These are phyloP conservation scores for Phyto melanocephala DNA, from an alignment of 2,888 invertebrate species.

Conservation along the genomic window DNA sequence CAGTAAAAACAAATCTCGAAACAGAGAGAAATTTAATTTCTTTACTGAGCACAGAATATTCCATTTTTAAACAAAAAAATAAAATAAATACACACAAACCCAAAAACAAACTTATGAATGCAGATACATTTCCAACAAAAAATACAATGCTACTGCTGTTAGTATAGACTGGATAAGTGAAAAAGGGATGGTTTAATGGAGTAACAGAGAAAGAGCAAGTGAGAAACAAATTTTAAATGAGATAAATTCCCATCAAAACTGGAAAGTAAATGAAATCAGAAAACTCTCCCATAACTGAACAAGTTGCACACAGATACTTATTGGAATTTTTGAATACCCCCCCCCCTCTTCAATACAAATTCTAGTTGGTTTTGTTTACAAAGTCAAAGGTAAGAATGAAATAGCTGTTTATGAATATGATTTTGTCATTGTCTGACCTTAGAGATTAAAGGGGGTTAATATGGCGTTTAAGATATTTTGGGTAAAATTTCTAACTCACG, in stretches of 20 bases:
- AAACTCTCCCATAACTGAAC: conserved; percentile 17
- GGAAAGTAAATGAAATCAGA: neutral
- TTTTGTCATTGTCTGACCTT: conserved; percentile 46
- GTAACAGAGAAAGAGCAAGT: neutral
- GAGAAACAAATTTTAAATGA: neutral
- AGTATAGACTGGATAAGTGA: neutral
- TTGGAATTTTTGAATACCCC: conserved; percentile 48
- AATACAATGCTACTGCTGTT: neutral
- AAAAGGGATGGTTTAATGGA: neutral
- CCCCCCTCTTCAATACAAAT: conserved; percentile 10
- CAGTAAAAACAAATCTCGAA: neutral
- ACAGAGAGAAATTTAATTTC: neutral
- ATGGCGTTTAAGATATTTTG: conserved; percentile 12
- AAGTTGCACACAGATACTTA: conserved; percentile 38
- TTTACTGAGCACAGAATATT: neutral
- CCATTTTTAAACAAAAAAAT: neutral
- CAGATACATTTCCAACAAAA: neutral
- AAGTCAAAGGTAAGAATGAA: neutral
- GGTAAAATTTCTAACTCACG: conserved; percentile 28
- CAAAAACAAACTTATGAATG: neutral
- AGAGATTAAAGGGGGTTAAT: conserved; percentile 30
- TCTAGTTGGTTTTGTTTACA: conserved; percentile 30
- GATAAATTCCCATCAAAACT: neutral
- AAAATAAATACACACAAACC: neutral
- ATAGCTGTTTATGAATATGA: neutral